Conservation (phyloP, 2,888 invertebrate species). For the Keiferia lycopersicella region DNA sequence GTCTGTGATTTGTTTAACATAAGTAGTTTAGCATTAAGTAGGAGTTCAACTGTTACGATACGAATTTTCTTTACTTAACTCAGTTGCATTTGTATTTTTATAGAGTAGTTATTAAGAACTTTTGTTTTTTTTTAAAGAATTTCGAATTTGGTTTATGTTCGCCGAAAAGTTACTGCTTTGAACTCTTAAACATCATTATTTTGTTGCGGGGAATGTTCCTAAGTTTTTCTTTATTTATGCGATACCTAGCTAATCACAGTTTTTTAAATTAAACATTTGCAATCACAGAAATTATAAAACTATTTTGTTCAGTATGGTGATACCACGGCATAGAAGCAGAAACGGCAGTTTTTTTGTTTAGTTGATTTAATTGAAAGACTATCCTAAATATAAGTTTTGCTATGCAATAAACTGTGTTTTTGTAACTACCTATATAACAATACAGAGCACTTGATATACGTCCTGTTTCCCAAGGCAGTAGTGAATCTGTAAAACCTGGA, state of each 20-base stretch:
- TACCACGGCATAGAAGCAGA: no score
- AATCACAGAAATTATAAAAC: neutral
- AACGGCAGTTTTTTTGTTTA: neutral
- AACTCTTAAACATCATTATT: neutral
- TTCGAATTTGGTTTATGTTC: neutral
- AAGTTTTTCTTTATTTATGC: no score
- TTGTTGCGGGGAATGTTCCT: neutral
- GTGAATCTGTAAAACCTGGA: no score
- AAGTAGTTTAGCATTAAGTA: neutral
- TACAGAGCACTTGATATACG: neutral
- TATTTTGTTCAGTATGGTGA: neutral
- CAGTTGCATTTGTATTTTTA: slow-evolving; percentile 24
- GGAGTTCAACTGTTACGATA: neutral
- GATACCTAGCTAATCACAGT: neutral
- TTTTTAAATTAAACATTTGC: no score
- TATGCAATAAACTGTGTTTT: neutral
- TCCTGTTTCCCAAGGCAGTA: no score
- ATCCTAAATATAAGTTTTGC: slow-evolving; percentile 9
- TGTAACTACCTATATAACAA: neutral
- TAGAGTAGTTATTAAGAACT: slow-evolving; percentile 3
- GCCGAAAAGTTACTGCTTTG: neutral
- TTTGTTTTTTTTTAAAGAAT: slow-evolving; percentile 1
- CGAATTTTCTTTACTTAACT: neutral
- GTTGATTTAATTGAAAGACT: neutral
- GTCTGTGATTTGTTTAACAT: slow-evolving; percentile 26